Evolutionary conservation across 2,797 vertebrate genomes (phyloP), one percentile per base, ranked within the genome.

Genomic region (Etheostoma nigrum): DNA sequence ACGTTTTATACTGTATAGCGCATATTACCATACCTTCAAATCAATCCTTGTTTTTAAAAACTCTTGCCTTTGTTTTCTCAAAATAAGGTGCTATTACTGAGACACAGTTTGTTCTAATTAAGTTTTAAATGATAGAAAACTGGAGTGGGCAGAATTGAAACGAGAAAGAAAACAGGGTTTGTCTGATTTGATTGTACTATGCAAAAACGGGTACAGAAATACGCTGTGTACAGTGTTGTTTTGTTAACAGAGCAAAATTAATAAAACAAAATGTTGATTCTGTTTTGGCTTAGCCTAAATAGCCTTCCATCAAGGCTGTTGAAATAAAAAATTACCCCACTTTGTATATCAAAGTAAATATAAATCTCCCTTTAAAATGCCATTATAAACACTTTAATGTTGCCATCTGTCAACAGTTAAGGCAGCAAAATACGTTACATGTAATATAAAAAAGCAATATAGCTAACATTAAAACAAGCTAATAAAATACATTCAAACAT

Each of bases 231-330:
- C 2, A 2, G 18, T 63, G 40, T 15, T 2, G 5, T 65, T 70
- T 73, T 59, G 57, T 72, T 61, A 14, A 19, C 21, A 64, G 15
- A 66, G 2, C 55, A n/a, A 36, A 36, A 36, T 10, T 10, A 36
- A 36, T 36, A 36, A 72, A 58, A 71, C 21, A 75, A 69, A 77
- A 71, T 76, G 72, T 76, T 19, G 71, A 80, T 76, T 75, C 71
- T 72, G 47, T 44, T 79, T 70, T 59, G 55, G 62, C 59, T 21
- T 10, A 1, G 36, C 55, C 62, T 14, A 67, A 69, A 79, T 70
- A 60, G 6, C 27, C 52, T 73, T 76, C 58, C 67, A 65, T 33
- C 30, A 61, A 76, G 51, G 65, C 8, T 64, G 55, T n/a, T 74
- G 25, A 62, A 72, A 76, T 57, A 4, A 16, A 42, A 77, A 74